Evolutionary conservation across 2,797 vertebrate genomes (phyloP), one percentile per base, ranked within the genome.

Genomic region (Acipenser oxyrinchus): DNA sequence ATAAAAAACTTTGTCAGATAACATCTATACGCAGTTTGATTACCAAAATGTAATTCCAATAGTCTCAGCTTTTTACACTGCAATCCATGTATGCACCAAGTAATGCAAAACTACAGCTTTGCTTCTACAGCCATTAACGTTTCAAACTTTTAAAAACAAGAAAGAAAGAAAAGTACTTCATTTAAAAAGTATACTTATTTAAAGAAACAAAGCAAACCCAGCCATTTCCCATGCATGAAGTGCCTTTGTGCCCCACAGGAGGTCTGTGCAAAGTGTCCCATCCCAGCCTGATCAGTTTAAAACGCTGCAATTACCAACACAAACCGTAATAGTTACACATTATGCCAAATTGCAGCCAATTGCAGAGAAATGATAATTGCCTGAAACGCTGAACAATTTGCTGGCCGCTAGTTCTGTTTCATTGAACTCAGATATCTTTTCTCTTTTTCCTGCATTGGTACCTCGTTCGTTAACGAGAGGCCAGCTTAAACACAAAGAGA

Each of bases 281-380:
- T 7, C 48, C 48, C 60, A 37, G 60, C 10, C 13, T 48, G 51
- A 63, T 59, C 67, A 58, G 53, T 52, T 51, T 63, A 69, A 64
- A 62, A 50, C 10, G 50, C 62, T 64, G 51, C 62, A 55, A 69
- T 57, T 69, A 55, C 48, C 57, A 64, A 69, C 51, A 57, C 52
- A 64, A 69, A 63, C 67, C 23, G 53, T 69, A 64, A 69, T 58
- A 64, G 67, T 64, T 61, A 63, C 51, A 69, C 67, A 69, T 69
- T 69, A 69, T 53, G 23, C 55, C 52, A 69, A 68, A 68, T 64
- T 68, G 63, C 60, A 63, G 66, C 23, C 15, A 60, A 37, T 65
- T 63, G 60, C 11, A 58, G 15, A 63, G 59, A 66, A 68, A 63
- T 64, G 67, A 65, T 70, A 63, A 70, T 66, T 68, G 69, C 18